Base-by-base conservation (phyloP, 1,140 invertebrate species). In the Temnothorax longispinosus region DNA sequence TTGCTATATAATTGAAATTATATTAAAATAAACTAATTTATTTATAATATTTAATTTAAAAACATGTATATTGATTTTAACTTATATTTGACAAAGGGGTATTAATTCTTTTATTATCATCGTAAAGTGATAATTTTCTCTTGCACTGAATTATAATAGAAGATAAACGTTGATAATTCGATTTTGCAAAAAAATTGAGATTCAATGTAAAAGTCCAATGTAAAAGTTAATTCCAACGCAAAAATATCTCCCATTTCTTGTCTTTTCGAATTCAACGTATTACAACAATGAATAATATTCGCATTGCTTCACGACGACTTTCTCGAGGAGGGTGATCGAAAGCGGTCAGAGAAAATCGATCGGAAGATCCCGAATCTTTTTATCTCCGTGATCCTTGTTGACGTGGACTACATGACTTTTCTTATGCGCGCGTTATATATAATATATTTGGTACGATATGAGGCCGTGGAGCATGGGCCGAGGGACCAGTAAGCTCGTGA, bases 401-500 rank as follows among this genome's bases (percentile, higher is more conserved):
- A 84, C 69, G 41, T 62, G 67, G 56, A 44, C 69, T 75, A 75
- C 41, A 71, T 44, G 41, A 84, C 69, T 75, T 84, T 75, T 74
- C 56, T 74, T 82, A 84, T 38, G 47, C 35, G 75, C 82, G 35
- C 47, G 7, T 75, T 75, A 84, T 84, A 78, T 78, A 67, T 85
- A 65, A 47, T 77, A 85, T 71, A 82, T 84, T 76, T 80, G 15
- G 50, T 76, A 60, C 60, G 82, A 90, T 87, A 90, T 88, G 90
- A 88, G 82, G 76, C 78, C 56, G 54, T 27, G 3, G 65, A 58
- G 64, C 81, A 87, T 47, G 88, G 77, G 54, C 65, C 54, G 71
- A 67, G 56, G 87, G 74, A 75, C 80, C 52, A 67, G 69, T 82
- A 72, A 87, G 65, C 88, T 47, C 38, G 56, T 47, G 44, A 52